Evolutionary conservation across 2,888 invertebrate genomes (phyloP).

Genomic region (Andrena fulva): DNA sequence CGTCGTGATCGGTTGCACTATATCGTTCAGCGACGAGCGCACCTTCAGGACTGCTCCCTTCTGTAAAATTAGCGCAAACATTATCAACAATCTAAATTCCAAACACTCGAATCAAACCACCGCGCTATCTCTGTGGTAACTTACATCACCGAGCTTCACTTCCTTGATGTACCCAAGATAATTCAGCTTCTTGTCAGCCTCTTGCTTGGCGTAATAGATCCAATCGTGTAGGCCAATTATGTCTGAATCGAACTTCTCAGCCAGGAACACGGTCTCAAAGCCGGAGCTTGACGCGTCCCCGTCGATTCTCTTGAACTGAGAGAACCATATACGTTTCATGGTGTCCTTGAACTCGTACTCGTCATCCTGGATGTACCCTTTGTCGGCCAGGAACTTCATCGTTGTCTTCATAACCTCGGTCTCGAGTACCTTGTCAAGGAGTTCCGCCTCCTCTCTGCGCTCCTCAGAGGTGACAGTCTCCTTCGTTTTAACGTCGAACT

Average conservation of each 20-base stretch:
- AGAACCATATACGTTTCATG: conserved; percentile 92
- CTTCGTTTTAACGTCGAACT: conserved; percentile 89
- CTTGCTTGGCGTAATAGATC: conserved; percentile 94
- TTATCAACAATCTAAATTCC: neutral
- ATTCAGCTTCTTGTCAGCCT: conserved; percentile 89
- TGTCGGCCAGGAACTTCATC: conserved; percentile 88
- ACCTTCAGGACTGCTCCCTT: conserved; percentile 91
- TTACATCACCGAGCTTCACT: conserved; percentile 89
- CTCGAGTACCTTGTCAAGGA: conserved; percentile 91
- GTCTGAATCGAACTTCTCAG: conserved; percentile 91
- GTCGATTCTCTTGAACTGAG: conserved; percentile 92
- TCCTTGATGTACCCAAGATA: conserved; percentile 94
- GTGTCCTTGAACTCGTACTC: conserved; percentile 89
- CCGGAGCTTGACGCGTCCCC: conserved; percentile 94
- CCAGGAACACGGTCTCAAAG: conserved; percentile 96
- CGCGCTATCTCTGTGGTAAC: conserved; percentile 73
- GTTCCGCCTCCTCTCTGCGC: conserved; percentile 91
- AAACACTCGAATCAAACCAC: neutral
- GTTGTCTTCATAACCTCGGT: conserved; percentile 91
- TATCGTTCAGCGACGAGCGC: conserved; percentile 90
- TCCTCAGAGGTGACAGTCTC: conserved; percentile 92
- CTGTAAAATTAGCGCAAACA: conserved; percentile 85
- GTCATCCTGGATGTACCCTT: conserved; percentile 85
- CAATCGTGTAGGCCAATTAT: conserved; percentile 94
- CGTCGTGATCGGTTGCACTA: conserved; percentile 91